A percentile compares a stretch with the other conserved stretches of the same genome.
Evolutionary conservation across 2,797 vertebrate species (phyloP).

Genomic region (Acropternis orthonyx): DNA sequence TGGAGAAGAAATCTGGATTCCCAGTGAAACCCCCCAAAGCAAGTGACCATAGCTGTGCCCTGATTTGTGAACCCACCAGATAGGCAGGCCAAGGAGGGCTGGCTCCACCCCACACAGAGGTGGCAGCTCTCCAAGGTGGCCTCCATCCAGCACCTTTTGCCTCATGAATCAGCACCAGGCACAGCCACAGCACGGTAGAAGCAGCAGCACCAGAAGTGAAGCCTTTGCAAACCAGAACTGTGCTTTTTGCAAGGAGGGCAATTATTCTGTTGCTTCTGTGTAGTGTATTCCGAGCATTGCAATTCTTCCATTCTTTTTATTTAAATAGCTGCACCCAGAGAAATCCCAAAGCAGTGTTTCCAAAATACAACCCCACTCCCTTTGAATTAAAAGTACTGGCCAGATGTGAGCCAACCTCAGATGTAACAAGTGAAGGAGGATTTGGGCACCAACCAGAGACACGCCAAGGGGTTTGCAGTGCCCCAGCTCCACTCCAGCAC

Average conservation of each 20-base stretch:
- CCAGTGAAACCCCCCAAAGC: background rate
- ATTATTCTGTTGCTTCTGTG: background rate
- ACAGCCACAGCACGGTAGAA: background rate
- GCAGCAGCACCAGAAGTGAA: fast-evolving
- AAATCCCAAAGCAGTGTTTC: background rate
- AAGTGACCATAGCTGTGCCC: background rate
- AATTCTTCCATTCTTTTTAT: background rate
- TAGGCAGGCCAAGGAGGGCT: background rate
- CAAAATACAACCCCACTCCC: background rate
- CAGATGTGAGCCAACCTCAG: background rate
- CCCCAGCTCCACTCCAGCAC: background rate
- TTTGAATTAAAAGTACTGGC: background rate
- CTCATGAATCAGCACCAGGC: background rate
- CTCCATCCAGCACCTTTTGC: background rate
- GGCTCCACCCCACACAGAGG: background rate
- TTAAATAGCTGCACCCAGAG: background rate
- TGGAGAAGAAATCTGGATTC: background rate
- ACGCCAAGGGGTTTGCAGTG: background rate
- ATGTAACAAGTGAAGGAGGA: fast-evolving
- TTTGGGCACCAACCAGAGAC: background rate
- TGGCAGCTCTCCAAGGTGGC: background rate
- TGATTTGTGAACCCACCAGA: fast-evolving
- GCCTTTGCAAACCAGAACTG: background rate
- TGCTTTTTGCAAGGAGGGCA: background rate
- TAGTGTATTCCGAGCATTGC: fast-evolving